phyloP scores from a whole-genome alignment of 2,797 vertebrate species.

The Mormyrops boulengeri region DNA sequence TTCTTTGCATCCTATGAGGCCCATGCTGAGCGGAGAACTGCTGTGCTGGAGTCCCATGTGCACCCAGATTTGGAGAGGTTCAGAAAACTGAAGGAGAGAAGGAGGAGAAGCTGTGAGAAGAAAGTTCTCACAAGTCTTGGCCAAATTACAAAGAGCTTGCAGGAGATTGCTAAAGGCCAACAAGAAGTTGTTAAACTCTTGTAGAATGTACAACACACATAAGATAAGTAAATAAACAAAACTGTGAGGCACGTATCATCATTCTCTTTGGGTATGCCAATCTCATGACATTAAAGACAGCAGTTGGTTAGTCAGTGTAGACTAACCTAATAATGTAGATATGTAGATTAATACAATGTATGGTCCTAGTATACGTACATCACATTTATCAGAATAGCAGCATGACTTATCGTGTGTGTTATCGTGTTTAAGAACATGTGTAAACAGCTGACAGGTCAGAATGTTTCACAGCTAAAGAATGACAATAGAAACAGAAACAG shows the following conservation, averaged over 20 bases:
- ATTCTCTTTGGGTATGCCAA: too few species aligned
- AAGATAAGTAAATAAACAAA: neutral
- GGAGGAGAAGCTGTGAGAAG: neutral
- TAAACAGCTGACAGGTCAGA: neutral
- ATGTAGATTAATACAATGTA: neutral
- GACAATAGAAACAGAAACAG: neutral
- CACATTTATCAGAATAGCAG: neutral
- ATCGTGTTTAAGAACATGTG: neutral
- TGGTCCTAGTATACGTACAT: neutral
- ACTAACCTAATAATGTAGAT: too few species aligned
- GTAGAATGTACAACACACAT: neutral
- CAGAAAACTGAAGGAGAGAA: neutral
- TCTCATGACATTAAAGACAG: too few species aligned
- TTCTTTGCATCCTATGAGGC: neutral
- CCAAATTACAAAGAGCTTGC: neutral
- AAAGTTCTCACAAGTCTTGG: neutral
- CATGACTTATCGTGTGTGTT: neutral
- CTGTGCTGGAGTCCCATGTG: neutral
- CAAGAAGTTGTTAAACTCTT: neutral
- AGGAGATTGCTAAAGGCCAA: neutral
- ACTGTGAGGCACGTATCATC: neutral
- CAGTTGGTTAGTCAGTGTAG: too few species aligned
- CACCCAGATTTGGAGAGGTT: neutral
- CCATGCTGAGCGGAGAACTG: neutral
- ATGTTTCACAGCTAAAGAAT: neutral